Evolutionary conservation across 2,113 vertebrate genomes (phyloP).

Genomic region (Myrmecobius fasciatus): DNA sequence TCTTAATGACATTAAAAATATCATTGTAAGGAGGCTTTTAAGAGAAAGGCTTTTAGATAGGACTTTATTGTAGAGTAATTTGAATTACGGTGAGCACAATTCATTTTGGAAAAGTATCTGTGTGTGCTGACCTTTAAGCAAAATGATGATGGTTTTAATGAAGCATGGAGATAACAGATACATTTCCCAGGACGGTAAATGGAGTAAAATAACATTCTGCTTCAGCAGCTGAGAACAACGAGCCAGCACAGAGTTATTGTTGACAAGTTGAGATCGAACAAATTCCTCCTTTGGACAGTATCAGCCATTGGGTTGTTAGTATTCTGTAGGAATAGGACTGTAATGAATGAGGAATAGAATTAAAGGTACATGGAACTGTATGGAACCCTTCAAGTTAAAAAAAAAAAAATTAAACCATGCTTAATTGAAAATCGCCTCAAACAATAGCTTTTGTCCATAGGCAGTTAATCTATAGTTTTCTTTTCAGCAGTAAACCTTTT

Average conservation of each 20-base stretch:
- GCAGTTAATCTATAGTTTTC: constrained; percentile 81
- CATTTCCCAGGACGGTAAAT: constrained; percentile 56
- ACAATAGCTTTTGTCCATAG: constrained; percentile 71
- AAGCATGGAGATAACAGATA: constrained; percentile 53
- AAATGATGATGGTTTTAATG: constrained; percentile 62
- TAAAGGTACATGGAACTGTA: constrained; percentile 57
- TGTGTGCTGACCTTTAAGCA: constrained; percentile 48
- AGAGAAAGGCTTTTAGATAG: constrained; percentile 46
- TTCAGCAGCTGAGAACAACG: constrained; percentile 35
- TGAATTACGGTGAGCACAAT: constrained; percentile 53
- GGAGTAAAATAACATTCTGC: constrained; percentile 32
- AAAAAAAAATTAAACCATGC: constrained; percentile 1
- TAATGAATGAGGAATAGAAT: constrained; percentile 52
- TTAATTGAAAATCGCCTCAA: constrained; percentile 75
- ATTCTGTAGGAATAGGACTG: constrained; percentile 50
- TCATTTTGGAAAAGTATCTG: constrained; percentile 58
- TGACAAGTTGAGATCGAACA: constrained; percentile 45
- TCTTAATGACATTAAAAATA: constrained; percentile 63
- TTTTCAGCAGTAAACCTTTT: constrained; percentile 78
- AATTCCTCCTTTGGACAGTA: constrained; percentile 32
- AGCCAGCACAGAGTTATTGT: constrained; percentile 12
- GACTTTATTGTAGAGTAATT: constrained; percentile 21
- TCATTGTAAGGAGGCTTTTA: constrained; percentile 37
- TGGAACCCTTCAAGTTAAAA: constrained; percentile 23
- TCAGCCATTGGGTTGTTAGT: not conserved